Conservation (phyloP, 2,797 vertebrate species). For the Lithobates sylvaticus region DNA sequence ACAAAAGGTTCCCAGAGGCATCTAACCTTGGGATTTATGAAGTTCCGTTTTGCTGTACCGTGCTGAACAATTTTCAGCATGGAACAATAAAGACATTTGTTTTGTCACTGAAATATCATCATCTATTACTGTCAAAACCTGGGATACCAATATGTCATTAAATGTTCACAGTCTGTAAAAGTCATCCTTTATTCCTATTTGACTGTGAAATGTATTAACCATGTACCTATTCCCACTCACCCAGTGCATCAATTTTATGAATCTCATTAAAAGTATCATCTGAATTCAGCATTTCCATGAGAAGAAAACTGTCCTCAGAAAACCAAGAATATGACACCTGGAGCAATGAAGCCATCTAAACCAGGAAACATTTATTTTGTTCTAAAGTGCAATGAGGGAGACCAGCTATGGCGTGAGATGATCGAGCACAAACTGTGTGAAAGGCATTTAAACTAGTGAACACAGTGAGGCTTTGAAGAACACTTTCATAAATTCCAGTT, state of each 20-base stretch:
- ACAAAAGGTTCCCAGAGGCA: not conserved
- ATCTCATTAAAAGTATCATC: not conserved
- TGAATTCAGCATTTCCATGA: not conserved
- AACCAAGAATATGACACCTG: not conserved
- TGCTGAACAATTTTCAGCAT: not conserved
- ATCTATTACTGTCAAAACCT: not conserved
- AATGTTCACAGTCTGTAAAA: not conserved
- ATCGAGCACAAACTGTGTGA: not conserved
- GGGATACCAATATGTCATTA: not conserved
- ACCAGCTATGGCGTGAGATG: not conserved
- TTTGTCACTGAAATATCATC: not conserved
- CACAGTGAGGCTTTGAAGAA: not conserved
- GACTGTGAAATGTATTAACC: not conserved
- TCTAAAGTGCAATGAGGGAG: not conserved
- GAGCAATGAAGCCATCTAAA: not conserved
- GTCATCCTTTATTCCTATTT: not conserved
- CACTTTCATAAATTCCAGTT: not conserved
- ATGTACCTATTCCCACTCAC: constrained; percentile 3
- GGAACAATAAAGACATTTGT: constrained; percentile 1
- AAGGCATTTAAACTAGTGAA: not conserved
- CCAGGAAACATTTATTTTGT: not conserved
- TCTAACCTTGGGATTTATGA: not conserved
- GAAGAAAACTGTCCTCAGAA: not conserved
- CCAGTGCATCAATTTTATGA: not conserved
- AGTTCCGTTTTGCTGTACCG: not conserved